Evolutionary conservation across 2,888 invertebrate genomes (phyloP).

Genomic region (Pterobdella sp.): DNA sequence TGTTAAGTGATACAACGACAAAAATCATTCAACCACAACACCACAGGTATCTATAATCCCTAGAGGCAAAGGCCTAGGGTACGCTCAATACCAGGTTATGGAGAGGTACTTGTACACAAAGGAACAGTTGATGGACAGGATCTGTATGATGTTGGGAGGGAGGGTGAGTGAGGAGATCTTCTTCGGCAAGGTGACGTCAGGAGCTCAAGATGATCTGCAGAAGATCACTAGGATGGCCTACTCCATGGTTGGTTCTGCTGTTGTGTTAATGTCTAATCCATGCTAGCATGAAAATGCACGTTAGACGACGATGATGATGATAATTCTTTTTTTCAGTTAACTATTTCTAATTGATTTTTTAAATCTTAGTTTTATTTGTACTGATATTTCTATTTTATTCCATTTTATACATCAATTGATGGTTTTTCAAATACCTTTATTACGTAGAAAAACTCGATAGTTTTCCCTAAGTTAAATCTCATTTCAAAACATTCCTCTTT

Average conservation of each 20-base stretch:
- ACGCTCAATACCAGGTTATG: conserved; percentile 96
- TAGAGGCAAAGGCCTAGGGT: conserved; percentile 92
- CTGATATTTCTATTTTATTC: not conserved
- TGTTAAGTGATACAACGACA: too few relatives aligned
- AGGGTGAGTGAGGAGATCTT: conserved; percentile 94
- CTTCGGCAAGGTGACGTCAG: conserved; percentile 89
- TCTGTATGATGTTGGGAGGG: conserved; percentile 99
- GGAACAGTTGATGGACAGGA: conserved; percentile 89
- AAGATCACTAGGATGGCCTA: conserved; percentile 98
- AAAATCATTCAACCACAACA: not conserved
- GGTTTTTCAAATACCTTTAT: too few relatives aligned
- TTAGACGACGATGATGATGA: too few relatives aligned
- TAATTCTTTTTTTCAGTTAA: too few relatives aligned
- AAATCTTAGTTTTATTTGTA: not conserved
- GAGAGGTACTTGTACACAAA: conserved; percentile 94
- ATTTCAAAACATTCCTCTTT: too few relatives aligned
- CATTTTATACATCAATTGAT: too few relatives aligned
- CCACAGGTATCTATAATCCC: conserved; percentile 83
- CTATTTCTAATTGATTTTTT: too few relatives aligned
- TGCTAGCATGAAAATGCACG: too few relatives aligned
- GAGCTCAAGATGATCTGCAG: conserved; percentile 94
- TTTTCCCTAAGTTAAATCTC: too few relatives aligned
- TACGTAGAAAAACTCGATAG: too few relatives aligned
- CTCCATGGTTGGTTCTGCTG: conserved; percentile 67
- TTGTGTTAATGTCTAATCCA: not conserved